These are phyloP conservation scores for Lindbergichthys nudifrons DNA, from an alignment of 2,797 vertebrate genomes.

Conservation along the genomic window DNA sequence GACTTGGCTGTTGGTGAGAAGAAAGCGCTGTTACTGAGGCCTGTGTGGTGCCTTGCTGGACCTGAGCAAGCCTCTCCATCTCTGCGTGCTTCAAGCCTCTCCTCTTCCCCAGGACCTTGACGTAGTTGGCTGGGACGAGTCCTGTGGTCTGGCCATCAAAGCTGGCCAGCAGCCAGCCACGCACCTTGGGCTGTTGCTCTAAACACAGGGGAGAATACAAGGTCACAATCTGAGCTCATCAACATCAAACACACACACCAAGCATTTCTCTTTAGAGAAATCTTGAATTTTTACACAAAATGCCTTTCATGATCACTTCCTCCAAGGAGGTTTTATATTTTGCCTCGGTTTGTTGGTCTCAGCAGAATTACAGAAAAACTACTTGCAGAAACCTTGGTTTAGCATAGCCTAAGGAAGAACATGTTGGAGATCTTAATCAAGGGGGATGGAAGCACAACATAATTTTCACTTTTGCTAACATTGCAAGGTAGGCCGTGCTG, in stretches of 20 bases:
- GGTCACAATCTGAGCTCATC: background rate
- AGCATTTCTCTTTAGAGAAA: background rate
- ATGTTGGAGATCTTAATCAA: no score
- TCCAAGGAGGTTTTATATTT: no score
- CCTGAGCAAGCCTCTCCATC: slow-evolving; percentile 82
- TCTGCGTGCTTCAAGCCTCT: slow-evolving; percentile 88
- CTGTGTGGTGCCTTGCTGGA: slow-evolving; percentile 65
- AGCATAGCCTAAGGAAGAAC: no score
- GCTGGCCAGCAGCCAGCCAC: slow-evolving; percentile 96
- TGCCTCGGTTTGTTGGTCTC: no score
- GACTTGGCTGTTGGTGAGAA: slow-evolving; percentile 14
- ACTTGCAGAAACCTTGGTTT: no score
- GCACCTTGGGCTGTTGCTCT: slow-evolving; percentile 95
- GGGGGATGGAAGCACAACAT: no score
- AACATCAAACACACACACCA: background rate
- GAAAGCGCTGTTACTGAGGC: slow-evolving; percentile 22
- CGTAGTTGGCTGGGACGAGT: slow-evolving; percentile 95
- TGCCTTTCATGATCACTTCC: background rate
- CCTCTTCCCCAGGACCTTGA: slow-evolving; percentile 95
- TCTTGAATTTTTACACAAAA: background rate
- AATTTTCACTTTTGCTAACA: no score
- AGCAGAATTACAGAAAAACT: no score
- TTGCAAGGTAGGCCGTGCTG: no score
- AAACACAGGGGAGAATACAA: slow-evolving; percentile 38
- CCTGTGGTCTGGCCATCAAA: slow-evolving; percentile 92